These are phyloP conservation scores for Amphiura filiformis DNA, from an alignment of 35 echinoderm and acorn worm genomes.

Conservation along the genomic window DNA sequence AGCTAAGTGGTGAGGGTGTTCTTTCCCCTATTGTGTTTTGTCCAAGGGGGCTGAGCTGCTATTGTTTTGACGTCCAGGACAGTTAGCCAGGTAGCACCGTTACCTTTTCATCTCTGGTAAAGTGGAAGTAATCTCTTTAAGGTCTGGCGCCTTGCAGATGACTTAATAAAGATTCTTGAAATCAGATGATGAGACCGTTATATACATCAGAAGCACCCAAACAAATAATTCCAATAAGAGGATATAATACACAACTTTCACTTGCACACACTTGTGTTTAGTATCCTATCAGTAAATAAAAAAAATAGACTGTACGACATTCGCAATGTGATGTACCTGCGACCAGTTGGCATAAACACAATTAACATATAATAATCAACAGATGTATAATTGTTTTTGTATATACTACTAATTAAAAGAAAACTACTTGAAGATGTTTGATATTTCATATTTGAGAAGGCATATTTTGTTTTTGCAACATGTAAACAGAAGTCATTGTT, in stretches of 20 bases:
- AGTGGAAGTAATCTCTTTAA: conserved; percentile 9
- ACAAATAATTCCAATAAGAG: neutral
- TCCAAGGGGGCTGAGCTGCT: neutral
- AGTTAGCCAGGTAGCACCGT: neutral
- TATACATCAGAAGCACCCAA: neutral
- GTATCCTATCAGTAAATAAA: too few relatives aligned
- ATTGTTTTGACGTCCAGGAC: neutral
- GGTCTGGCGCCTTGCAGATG: conserved; percentile 1
- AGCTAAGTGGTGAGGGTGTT: conserved; percentile 23
- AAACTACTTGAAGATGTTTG: too few relatives aligned
- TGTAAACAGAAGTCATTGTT: neutral
- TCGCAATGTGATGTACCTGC: too few relatives aligned
- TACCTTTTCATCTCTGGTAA: neutral
- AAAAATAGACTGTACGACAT: too few relatives aligned
- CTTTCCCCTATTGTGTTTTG: neutral
- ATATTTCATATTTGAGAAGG: too few relatives aligned
- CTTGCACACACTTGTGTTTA: too few relatives aligned
- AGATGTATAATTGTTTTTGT: too few relatives aligned
- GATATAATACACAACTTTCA: too few relatives aligned
- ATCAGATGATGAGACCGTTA: conserved; percentile 2
- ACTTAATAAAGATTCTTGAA: neutral
- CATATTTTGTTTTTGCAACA: too few relatives aligned
- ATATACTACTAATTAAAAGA: too few relatives aligned
- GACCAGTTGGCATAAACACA: too few relatives aligned
- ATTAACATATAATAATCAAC: too few relatives aligned